Base-by-base conservation (phyloP, 2,797 vertebrate species). In the Phataginus tricuspis region DNA sequence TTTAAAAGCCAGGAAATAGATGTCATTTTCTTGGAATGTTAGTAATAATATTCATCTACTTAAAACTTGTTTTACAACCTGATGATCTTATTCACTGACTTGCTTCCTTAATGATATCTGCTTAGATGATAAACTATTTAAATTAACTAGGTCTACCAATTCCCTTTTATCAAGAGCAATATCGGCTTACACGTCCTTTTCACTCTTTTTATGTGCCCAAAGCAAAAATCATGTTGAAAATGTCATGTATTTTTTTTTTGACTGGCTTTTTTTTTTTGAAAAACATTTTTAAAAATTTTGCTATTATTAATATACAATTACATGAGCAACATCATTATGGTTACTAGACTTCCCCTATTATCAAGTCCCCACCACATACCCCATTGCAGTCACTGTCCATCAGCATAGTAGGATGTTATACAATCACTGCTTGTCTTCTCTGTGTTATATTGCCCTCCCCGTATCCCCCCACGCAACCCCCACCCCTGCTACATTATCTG, bases 221-320 rank as follows among this genome's bases (percentile, higher is more conserved):
- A 82, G 59, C 25, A 94, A 95, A 82, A 91, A 29, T 9, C 12
- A 45, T 49, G 37, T 51, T 83, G 68, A 96, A 96, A 87, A 74
- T 82, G 2, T 49, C 37, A 39, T 39, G 3, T 39, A 39, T 39
- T 3, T 39, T 39, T 39, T 39, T 39, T 39, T 39, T 3, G 37
- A 39, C 37, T 39, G 37, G 37, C 37, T 39, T 39, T 39, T 39
- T 39, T 39, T 39, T 39, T 39, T 39, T 39, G 37, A 39, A 39
- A 39, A 39, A 39, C 37, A 39, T 39, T 39, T 39, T 39, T 39
- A 3, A 3, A 3, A 39, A 45, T 45, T 45, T 10, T 45, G 42
- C 8, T 45, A 45, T 45, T 10, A 45, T 45, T 45, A 45, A 45
- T 45, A 1, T 45, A 45, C 42, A 45, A 45, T 45, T 45, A 45